phyloP scores from a whole-genome alignment of 1,140 invertebrate species.

The Melanaphis sacchari region DNA sequence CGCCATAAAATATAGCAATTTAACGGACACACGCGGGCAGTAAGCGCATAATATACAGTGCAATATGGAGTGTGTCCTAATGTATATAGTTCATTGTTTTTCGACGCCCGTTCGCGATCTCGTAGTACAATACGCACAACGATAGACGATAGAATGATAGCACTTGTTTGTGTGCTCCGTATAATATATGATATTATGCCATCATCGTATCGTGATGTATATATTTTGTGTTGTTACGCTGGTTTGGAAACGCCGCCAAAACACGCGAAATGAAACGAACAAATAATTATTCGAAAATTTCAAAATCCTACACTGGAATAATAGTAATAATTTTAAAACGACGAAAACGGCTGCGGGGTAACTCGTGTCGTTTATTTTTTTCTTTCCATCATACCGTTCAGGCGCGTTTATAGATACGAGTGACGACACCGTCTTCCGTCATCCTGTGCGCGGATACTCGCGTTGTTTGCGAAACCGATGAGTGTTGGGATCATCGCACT shows the following conservation, averaged over 20 bases:
- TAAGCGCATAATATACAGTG: background rate
- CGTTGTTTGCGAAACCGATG: too few species aligned
- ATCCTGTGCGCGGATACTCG: too few species aligned
- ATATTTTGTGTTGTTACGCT: background rate
- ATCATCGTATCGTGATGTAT: background rate
- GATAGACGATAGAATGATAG: background rate
- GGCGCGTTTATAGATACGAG: too few species aligned
- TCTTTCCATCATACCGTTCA: too few species aligned
- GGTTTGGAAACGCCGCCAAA: background rate
- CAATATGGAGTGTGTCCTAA: background rate
- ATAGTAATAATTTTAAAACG: too few species aligned
- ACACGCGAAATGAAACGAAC: background rate
- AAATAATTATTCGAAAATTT: background rate
- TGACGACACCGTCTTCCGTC: background rate
- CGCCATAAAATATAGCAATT: background rate
- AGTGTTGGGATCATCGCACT: background rate
- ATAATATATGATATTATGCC: background rate
- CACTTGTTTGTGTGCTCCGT: too few species aligned
- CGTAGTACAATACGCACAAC: background rate
- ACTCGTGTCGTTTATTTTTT: background rate
- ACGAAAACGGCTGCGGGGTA: background rate
- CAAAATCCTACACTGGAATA: background rate
- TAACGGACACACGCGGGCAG: background rate
- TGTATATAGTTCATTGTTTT: background rate
- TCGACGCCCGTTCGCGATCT: background rate